Conservation (phyloP, 2,113 vertebrate genomes). For the Talpa occidentalis region DNA sequence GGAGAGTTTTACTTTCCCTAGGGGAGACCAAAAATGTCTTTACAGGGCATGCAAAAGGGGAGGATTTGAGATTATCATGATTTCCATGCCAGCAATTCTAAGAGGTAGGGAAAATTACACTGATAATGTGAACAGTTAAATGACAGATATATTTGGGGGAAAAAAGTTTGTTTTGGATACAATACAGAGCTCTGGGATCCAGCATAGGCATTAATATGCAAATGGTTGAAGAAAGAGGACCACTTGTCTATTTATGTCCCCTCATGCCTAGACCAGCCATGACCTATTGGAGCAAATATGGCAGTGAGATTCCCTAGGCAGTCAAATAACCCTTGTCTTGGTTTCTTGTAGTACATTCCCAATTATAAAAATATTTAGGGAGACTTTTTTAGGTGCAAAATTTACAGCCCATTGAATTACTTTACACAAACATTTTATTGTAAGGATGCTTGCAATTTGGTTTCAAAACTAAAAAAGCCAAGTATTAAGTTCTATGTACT, state of each 20-base stretch:
- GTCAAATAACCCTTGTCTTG: neutral
- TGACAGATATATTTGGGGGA: neutral
- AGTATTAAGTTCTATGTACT: neutral
- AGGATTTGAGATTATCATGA: neutral
- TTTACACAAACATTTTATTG: neutral
- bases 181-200: neutral
- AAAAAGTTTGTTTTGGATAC: neutral
- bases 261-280: neutral
- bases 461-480: neutral
- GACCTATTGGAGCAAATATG: neutral
- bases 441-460: neutral
- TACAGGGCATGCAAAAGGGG: neutral
- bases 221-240: neutral
- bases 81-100: neutral
- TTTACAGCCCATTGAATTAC: neutral
- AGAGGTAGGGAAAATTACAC: neutral
- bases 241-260: neutral
- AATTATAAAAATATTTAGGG: constrained; percentile 31
- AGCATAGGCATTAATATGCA: neutral
- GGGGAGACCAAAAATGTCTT: neutral
- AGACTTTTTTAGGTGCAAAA: neutral
- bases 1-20: neutral
- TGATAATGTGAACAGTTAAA: neutral
- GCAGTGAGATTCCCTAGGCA: neutral
- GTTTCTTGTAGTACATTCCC: neutral